Base-by-base conservation (phyloP, 1,140 invertebrate species). In the Zophobas atratus region DNA sequence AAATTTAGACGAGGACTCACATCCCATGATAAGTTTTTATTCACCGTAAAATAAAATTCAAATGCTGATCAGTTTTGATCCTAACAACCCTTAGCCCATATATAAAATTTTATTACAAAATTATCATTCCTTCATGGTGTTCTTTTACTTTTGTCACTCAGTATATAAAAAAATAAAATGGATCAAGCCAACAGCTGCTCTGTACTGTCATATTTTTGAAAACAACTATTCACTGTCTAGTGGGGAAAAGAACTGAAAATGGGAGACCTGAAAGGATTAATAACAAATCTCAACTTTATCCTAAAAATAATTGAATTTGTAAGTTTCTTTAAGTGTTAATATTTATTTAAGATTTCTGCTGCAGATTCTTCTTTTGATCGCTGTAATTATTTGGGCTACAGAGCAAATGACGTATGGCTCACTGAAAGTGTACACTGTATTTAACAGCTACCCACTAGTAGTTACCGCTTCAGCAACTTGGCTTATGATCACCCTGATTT, bases 221-320 rank as follows among this genome's bases (percentile, higher is more conserved):
- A 20, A 20, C 20, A 20, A 20, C 20, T 20, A 20, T 20, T 20
- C 20, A 20, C 20, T 20, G 20, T 20, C 20, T 20, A 20, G 20
- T 20, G 20, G 20, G 20, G 20, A 20, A 20, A 20, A 20, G 20
- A 63, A 63, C 1, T 38, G 34, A 67, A 67, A 67, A 67, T 67
- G 60, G 60, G 6, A 20, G 60, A 67, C 35, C 32, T 46, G 20
- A 20, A 8, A 38, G 36, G 34, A 20, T 34, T 67, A 4, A 32
- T 67, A 20, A 72, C 49, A 51, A 46, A 72, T 36, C n/a, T 38
- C 5, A 72, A 6, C 8, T 72, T 72, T n/a, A 6, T 72, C 41
- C 51, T 49, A 5, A 72, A 72, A 51, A 2, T 72, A 35, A 41
- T 51, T 1, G 70, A 8, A 8, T 2, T 49, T 2, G 70, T 72